Conservation (phyloP, 1,140 invertebrate genomes). For the Lasioglossum albipes region DNA sequence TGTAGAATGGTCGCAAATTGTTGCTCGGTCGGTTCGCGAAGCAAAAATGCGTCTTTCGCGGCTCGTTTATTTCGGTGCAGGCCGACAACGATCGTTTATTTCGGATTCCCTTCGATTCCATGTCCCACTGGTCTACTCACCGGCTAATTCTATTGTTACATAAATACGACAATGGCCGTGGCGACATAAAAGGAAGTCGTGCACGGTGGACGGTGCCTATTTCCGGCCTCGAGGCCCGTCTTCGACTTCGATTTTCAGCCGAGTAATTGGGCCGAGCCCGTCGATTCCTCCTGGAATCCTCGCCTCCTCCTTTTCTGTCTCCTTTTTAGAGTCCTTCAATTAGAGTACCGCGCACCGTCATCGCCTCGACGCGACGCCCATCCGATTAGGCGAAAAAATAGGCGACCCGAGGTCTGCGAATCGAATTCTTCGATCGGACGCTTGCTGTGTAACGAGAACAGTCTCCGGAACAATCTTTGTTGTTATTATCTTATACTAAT, state of each 20-base stretch:
- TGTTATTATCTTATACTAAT: too few species aligned
- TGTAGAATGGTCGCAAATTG: too few species aligned
- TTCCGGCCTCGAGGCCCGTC: constrained; percentile 35
- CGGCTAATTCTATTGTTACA: constrained; percentile 70
- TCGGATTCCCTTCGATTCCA: constrained; percentile 65
- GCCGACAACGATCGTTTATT: constrained; percentile 51
- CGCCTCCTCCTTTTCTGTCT: constrained; percentile 1
- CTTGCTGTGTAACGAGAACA: too few species aligned
- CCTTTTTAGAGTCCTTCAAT: background rate
- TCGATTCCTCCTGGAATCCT: constrained; percentile 26
- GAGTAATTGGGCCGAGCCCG: constrained; percentile 47
- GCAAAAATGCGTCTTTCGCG: background rate
- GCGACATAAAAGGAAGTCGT: constrained; percentile 68
- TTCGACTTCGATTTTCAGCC: constrained; percentile 33
- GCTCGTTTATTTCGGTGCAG: too few species aligned
- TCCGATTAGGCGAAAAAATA: background rate
- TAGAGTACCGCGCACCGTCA: background rate
- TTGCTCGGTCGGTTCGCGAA: background rate
- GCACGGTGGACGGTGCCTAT: constrained; percentile 46
- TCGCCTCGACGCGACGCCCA: background rate
- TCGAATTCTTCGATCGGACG: background rate
- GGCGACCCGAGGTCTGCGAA: too few species aligned
- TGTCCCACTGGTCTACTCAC: constrained; percentile 75
- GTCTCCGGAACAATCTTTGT: too few species aligned
- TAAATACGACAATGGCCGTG: constrained; percentile 49